phyloP scores from a whole-genome alignment of 2,797 vertebrate genomes.

The Chanos chanos region DNA sequence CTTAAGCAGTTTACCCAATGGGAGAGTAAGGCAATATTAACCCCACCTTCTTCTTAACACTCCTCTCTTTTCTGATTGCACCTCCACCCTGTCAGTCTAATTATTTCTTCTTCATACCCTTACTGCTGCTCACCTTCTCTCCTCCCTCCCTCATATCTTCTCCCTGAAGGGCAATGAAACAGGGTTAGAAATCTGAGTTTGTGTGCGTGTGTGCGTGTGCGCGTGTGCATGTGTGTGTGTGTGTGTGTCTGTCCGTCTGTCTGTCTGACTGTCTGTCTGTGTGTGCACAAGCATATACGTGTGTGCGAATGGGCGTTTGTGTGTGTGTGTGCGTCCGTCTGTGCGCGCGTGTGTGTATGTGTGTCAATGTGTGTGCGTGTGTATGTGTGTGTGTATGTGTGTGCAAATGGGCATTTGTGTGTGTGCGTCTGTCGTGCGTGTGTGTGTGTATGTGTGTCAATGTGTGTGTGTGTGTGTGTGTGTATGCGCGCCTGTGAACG shows the following conservation, averaged over 20 bases:
- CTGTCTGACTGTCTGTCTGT: constrained; percentile 14
- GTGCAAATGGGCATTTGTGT: constrained; percentile 3
- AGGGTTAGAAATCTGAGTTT: constrained; percentile 20
- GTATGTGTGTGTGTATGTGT: constrained; percentile 19
- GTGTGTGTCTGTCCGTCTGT: constrained; percentile 10
- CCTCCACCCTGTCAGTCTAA: background rate
- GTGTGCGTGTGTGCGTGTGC: constrained; percentile 10
- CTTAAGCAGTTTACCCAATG: no score
- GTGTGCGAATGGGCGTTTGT: constrained; percentile 16
- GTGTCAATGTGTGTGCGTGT: constrained; percentile 16
- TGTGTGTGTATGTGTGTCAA: background rate
- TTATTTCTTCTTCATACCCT: constrained; percentile 33
- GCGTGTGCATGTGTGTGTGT: constrained; percentile 8
- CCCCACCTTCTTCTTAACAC: no score
- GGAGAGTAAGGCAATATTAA: no score
- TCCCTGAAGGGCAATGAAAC: constrained; percentile 31
- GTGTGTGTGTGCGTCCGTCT: constrained; percentile 20
- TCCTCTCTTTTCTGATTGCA: constrained; percentile 15
- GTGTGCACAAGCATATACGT: constrained; percentile 1
- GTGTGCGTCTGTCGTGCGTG: constrained; percentile 16
- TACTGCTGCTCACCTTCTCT: constrained; percentile 15
- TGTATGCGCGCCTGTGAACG: no score
- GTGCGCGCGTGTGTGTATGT: constrained; percentile 1
- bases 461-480: constrained; percentile 13
- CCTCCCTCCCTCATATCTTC: background rate